These are phyloP conservation scores for Scaeva pyrastri DNA, from an alignment of 2,888 invertebrate species.

Conservation along the genomic window DNA sequence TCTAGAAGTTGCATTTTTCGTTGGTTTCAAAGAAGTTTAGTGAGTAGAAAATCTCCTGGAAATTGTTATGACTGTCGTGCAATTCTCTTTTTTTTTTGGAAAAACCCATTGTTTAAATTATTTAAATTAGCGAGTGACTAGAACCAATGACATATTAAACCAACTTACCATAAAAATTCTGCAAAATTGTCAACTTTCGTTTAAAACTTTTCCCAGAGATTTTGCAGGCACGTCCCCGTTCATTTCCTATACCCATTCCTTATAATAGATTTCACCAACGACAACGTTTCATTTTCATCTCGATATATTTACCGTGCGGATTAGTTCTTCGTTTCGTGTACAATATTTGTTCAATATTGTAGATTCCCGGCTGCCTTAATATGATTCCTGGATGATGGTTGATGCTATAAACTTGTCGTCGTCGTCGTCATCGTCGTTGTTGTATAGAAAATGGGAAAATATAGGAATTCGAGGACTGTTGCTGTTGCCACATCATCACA, in stretches of 20 bases:
- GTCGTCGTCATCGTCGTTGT: no score
- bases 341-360: constrained; percentile 70
- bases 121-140: no score
- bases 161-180: no score
- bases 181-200: background rate
- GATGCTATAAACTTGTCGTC: background rate
- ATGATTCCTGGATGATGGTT: background rate
- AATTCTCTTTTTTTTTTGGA: no score
- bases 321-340: constrained; percentile 57
- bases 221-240: background rate
- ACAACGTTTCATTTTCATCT: constrained; percentile 57
- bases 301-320: constrained; percentile 63
- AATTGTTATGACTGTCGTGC: no score
- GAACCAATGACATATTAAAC: no score
- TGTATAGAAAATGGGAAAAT: no score
- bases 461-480: background rate
- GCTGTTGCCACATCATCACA: constrained; percentile 39
- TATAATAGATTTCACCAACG: constrained; percentile 2
- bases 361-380: constrained; percentile 51
- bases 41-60: no score
- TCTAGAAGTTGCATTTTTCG: no score
- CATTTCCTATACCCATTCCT: background rate
- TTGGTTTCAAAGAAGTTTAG: no score
- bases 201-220: background rate
- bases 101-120: no score